Evolutionary conservation across 2,797 vertebrate species (phyloP).

Genomic region (Kryptopterus vitreolus): DNA sequence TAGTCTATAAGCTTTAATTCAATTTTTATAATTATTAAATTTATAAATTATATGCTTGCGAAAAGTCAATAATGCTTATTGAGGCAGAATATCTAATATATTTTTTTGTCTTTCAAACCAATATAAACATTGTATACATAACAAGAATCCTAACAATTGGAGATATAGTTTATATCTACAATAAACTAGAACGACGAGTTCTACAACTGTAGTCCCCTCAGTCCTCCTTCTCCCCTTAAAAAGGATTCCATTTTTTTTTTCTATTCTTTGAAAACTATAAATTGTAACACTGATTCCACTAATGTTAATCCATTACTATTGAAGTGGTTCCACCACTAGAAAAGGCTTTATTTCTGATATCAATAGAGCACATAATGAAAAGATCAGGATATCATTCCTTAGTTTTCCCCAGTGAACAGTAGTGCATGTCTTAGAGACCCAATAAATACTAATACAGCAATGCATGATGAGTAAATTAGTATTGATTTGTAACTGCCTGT

Average conservation of each 20-base stretch:
- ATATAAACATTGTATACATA: no score
- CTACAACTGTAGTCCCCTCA: not conserved
- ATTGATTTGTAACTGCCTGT: not conserved
- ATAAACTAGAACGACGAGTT: not conserved
- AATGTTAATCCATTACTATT: not conserved
- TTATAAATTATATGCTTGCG: no score
- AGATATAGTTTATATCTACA: no score
- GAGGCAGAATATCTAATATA: no score
- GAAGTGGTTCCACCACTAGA: not conserved
- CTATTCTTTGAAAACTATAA: not conserved
- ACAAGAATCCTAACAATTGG: no score
- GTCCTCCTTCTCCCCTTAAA: not conserved
- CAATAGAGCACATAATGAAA: not conserved
- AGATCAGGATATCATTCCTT: not conserved
- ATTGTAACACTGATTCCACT: not conserved
- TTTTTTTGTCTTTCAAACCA: no score
- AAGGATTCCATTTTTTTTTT: not conserved
- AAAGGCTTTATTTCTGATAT: not conserved
- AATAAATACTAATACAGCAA: not conserved
- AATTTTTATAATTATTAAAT: no score
- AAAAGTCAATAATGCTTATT: no score
- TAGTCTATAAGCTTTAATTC: no score
- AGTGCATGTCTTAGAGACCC: not conserved
- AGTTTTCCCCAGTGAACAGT: not conserved
- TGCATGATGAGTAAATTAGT: not conserved